phyloP scores from a whole-genome alignment of 92 coral and sea anemone genomes.

The Actinostola sp. region DNA sequence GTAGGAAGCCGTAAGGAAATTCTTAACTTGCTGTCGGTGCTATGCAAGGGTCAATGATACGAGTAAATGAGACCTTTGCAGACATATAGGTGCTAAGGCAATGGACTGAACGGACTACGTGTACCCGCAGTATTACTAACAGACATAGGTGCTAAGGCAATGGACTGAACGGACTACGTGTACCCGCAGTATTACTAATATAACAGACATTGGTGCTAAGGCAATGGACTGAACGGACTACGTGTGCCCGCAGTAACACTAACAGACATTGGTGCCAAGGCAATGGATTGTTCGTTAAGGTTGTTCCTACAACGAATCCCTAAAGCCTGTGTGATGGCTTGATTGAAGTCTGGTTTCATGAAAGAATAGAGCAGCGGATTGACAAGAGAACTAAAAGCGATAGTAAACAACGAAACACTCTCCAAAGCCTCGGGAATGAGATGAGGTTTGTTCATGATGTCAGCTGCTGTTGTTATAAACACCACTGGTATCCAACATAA shows the following conservation, averaged over 20 bases:
- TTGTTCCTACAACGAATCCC: not conserved
- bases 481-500: slow-evolving; percentile 78
- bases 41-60: no score
- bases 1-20: no score
- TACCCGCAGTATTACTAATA: no score
- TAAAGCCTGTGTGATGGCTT: slow-evolving; percentile 30
- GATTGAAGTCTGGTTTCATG: slow-evolving; percentile 76
- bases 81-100: no score
- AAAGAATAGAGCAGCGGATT: slow-evolving; percentile 77
- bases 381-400: slow-evolving; percentile 73
- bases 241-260: not conserved
- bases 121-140: no score
- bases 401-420: slow-evolving; percentile 60
- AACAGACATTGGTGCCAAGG: slow-evolving; percentile 7
- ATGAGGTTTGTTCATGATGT: slow-evolving; percentile 38
- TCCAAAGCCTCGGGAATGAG: slow-evolving; percentile 57
- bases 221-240: no score
- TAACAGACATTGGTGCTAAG: no score
- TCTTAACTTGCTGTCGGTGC: no score
- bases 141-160: no score
- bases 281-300: slow-evolving; percentile 19
- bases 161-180: no score
- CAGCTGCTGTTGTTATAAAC: slow-evolving; percentile 70
- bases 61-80: no score
- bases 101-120: no score